These are phyloP conservation scores for Ypsolopha sequella DNA, from an alignment of 2,888 invertebrate species.

Conservation along the genomic window DNA sequence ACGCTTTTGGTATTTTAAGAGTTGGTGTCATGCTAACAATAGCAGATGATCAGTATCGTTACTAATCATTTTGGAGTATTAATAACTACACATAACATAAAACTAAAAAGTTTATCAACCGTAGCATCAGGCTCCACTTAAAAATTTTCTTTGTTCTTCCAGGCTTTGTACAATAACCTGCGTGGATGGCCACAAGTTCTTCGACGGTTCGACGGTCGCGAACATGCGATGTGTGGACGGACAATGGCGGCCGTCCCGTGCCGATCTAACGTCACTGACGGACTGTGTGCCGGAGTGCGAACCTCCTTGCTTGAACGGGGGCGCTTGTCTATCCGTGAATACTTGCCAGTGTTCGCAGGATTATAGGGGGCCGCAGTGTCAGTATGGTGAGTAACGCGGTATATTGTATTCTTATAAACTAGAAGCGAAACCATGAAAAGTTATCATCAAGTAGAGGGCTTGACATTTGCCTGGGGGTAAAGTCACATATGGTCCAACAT, in stretches of 20 bases:
- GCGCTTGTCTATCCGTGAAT: slow-evolving; percentile 82
- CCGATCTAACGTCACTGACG: slow-evolving; percentile 73
- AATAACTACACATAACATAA: too few species aligned
- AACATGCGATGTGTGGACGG: slow-evolving; percentile 79
- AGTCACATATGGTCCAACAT: too few species aligned
- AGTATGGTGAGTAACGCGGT: slow-evolving; percentile 72
- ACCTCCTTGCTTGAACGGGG: slow-evolving; percentile 84
- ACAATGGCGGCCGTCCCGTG: slow-evolving; percentile 76
- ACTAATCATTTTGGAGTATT: too few species aligned
- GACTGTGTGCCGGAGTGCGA: slow-evolving; percentile 76
- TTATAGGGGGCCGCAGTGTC: slow-evolving; percentile 79
- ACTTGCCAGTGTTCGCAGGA: slow-evolving; percentile 83
- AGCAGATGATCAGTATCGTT: too few species aligned
- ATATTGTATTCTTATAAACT: not conserved
- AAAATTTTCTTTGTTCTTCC: too few species aligned
- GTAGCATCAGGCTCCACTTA: too few species aligned
- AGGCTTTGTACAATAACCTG: slow-evolving; percentile 79
- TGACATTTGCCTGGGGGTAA: too few species aligned
- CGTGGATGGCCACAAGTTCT: slow-evolving; percentile 75
- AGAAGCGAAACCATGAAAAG: not conserved
- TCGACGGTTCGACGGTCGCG: slow-evolving; percentile 77
- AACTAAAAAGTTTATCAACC: too few species aligned
- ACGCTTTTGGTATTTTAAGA: too few species aligned
- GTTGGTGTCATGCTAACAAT: too few species aligned
- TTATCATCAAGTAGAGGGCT: too few species aligned